Evolutionary conservation across 2,113 vertebrate genomes (phyloP).

Genomic region (Alethe castanea): DNA sequence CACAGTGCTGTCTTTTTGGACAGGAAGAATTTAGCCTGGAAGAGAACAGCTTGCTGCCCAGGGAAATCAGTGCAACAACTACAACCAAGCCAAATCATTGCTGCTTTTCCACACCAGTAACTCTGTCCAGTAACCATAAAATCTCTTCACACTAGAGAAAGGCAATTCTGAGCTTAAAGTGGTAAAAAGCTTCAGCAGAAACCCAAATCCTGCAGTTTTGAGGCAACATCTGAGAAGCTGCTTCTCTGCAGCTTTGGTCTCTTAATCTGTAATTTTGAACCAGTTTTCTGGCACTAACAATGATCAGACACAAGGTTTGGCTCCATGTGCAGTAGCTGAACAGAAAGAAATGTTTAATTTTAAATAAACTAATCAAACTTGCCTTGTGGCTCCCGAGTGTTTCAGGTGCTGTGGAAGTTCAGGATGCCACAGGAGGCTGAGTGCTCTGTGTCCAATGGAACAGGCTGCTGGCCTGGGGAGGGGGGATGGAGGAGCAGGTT

Average conservation of each 20-base stretch:
- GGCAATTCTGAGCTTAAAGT: background rate
- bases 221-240: background rate
- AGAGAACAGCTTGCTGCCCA: background rate
- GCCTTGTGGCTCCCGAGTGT: background rate
- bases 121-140: background rate
- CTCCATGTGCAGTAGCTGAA: background rate
- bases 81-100: background rate
- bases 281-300: background rate
- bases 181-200: background rate
- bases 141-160: background rate
- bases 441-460: background rate
- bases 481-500: background rate
- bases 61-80: background rate
- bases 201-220: background rate
- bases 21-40: background rate
- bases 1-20: slow-evolving; percentile 3
- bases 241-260: background rate
- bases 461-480: background rate
- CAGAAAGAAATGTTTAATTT: slow-evolving; percentile 17
- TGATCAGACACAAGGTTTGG: background rate
- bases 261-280: background rate
- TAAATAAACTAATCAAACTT: slow-evolving; percentile 35
- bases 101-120: background rate
- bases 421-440: background rate
- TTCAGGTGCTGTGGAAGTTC: background rate